Conservation (phyloP, 2,888 invertebrate species). For the Cyrtodaria siliqua region DNA sequence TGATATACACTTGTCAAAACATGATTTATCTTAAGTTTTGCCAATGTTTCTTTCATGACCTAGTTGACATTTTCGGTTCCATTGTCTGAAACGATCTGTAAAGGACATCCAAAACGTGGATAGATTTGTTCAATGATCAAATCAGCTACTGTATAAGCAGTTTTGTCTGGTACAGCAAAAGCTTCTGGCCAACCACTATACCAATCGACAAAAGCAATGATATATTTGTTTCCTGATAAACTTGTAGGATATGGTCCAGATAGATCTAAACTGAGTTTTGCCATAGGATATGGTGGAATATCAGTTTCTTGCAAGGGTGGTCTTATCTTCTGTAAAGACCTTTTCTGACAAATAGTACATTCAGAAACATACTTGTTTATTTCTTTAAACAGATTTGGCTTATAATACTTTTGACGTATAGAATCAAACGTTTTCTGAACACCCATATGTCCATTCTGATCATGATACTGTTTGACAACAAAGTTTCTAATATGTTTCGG, state of each 20-base stretch:
- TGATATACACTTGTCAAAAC: slow-evolving; percentile 19
- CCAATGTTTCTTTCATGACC: slow-evolving; percentile 27
- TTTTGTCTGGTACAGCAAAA: no score
- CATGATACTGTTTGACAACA: no score
- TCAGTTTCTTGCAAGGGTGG: no score
- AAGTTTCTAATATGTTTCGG: no score
- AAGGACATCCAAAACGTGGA: slow-evolving; percentile 36
- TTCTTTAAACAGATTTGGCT: slow-evolving; percentile 49
- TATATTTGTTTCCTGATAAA: slow-evolving; percentile 37
- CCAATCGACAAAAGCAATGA: no score
- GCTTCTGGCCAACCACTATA: no score
- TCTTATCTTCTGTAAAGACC: slow-evolving; percentile 20
- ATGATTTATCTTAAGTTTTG: slow-evolving; percentile 33
- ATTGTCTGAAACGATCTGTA: slow-evolving; percentile 43
- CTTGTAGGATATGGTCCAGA: slow-evolving; percentile 31
- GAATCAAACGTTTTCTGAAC: no score
- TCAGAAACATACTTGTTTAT: slow-evolving; percentile 27
- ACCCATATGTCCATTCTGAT: no score
- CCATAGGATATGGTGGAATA: slow-evolving; percentile 33
- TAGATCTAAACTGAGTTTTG: slow-evolving; percentile 32
- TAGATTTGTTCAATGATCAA: slow-evolving; percentile 54
- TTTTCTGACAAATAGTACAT: slow-evolving; percentile 40
- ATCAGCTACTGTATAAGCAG: slow-evolving; percentile 41
- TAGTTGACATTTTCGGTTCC: slow-evolving; percentile 23
- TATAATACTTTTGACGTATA: no score